phyloP scores from a whole-genome alignment of 1,140 invertebrate genomes.

The Diuraphis noxia region DNA sequence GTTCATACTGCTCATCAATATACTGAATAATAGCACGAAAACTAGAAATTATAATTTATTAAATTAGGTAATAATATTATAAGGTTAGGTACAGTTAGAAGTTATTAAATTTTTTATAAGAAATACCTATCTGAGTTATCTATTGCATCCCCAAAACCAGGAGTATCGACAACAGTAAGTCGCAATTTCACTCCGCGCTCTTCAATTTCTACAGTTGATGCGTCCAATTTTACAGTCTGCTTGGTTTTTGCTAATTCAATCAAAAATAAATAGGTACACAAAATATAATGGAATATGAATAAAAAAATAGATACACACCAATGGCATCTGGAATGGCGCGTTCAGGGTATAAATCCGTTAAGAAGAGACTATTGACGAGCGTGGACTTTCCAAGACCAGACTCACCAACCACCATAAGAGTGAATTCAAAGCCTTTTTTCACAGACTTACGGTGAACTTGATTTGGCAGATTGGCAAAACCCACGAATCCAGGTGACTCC shows the following conservation, averaged over 20 bases:
- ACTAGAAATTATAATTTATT: conserved; percentile 63
- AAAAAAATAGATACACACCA: conserved; percentile 63
- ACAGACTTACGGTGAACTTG: conserved; percentile 95
- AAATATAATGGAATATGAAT: not conserved
- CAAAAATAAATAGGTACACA: not conserved
- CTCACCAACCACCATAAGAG: conserved; percentile 96
- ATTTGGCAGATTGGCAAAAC: conserved; percentile 92
- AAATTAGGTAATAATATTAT: too few species aligned
- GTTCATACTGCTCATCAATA: conserved; percentile 92
- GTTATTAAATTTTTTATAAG: not conserved
- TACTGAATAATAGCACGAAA: conserved; percentile 89
- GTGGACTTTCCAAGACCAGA: conserved; percentile 97
- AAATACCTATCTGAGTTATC: conserved; percentile 81
- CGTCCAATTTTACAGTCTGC: conserved; percentile 86
- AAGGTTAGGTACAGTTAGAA: not conserved
- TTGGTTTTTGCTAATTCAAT: conserved; percentile 75
- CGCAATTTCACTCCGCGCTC: conserved; percentile 87
- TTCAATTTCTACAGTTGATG: conserved; percentile 92
- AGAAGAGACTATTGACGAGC: conserved; percentile 95
- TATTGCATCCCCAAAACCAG: conserved; percentile 98
- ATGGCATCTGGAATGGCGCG: conserved; percentile 82
- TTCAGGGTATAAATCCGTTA: conserved; percentile 92
- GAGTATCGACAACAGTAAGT: conserved; percentile 92
- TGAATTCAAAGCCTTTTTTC: conserved; percentile 98
- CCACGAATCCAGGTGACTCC: conserved; percentile 85